Evolutionary conservation across 92 coral and sea anemone genomes (phyloP).

Genomic region (Phenganax subtilis): DNA sequence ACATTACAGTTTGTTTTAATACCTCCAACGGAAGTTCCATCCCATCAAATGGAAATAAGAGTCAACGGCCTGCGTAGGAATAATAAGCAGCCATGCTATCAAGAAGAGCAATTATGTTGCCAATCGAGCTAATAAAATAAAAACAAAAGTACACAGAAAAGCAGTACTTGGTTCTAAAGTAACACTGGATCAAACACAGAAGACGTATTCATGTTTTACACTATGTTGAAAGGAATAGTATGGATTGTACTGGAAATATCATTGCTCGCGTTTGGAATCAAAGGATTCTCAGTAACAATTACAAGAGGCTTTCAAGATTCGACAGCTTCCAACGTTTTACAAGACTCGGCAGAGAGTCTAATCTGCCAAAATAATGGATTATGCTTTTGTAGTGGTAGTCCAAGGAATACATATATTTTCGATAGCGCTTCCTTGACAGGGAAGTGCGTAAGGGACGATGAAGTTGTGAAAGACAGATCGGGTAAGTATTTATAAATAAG

Average conservation of each 20-base stretch:
- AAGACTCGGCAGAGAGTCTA: background rate
- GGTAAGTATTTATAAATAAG: background rate
- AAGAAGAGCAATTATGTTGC: background rate
- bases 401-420: background rate
- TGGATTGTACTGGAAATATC: background rate
- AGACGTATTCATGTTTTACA: background rate
- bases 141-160: background rate
- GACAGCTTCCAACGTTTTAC: background rate
- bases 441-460: slow-evolving; percentile 16
- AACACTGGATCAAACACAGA: background rate
- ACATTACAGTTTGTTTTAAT: background rate
- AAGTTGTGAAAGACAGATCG: background rate
- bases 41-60: slow-evolving; percentile 1
- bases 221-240: background rate
- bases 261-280: background rate
- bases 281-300: background rate
- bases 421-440: slow-evolving; percentile 2
- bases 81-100: background rate
- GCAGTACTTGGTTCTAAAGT: background rate
- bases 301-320: slow-evolving; percentile 13
- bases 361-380: background rate
- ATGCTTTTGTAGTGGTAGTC: background rate
- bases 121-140: background rate
- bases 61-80: background rate
- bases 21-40: slow-evolving; percentile 5